A percentile compares a stretch with the other conserved stretches of the same genome.
These are phyloP conservation scores for Napeogenes inachia DNA, from an alignment of 2,888 invertebrate genomes.

Conservation along the genomic window DNA sequence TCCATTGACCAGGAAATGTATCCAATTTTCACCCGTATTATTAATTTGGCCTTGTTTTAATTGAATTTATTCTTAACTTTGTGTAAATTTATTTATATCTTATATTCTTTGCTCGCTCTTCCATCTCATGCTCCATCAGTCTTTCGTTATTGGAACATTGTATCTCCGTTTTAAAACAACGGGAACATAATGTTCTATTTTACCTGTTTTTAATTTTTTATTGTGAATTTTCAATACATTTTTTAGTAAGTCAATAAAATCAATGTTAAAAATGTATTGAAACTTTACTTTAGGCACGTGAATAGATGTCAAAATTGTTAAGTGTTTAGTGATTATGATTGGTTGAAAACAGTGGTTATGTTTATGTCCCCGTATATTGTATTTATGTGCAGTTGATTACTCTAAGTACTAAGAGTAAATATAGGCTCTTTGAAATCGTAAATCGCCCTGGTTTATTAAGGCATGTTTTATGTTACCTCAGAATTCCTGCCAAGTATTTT, in stretches of 20 bases:
- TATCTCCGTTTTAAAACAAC: constrained; percentile 13
- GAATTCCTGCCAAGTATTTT: background rate
- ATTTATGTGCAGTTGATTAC: background rate
- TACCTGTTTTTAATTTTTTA: constrained; percentile 23
- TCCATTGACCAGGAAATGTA: constrained; percentile 62
- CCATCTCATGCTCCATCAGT: constrained; percentile 35
- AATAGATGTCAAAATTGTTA: constrained; percentile 28
- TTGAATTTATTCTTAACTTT: constrained; percentile 24
- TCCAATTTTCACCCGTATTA: constrained; percentile 52
- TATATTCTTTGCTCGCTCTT: constrained; percentile 30
- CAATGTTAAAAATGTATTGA: constrained; percentile 19
- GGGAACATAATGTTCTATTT: constrained; percentile 22
- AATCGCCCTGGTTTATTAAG: constrained; percentile 1
- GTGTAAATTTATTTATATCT: constrained; percentile 29
- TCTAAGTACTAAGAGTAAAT: background rate
- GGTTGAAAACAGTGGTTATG: background rate
- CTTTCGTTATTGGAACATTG: constrained; percentile 17
- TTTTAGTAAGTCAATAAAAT: background rate
- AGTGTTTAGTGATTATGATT: constrained; percentile 10
- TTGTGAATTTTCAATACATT: constrained; percentile 21
- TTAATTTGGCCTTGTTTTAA: constrained; percentile 32
- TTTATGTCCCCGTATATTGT: background rate
- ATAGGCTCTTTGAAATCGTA: background rate
- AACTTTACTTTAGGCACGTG: constrained; percentile 24
- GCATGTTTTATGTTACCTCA: constrained; percentile 4